phyloP scores from a whole-genome alignment of 2,888 invertebrate genomes.

The Drosophila siamana region DNA sequence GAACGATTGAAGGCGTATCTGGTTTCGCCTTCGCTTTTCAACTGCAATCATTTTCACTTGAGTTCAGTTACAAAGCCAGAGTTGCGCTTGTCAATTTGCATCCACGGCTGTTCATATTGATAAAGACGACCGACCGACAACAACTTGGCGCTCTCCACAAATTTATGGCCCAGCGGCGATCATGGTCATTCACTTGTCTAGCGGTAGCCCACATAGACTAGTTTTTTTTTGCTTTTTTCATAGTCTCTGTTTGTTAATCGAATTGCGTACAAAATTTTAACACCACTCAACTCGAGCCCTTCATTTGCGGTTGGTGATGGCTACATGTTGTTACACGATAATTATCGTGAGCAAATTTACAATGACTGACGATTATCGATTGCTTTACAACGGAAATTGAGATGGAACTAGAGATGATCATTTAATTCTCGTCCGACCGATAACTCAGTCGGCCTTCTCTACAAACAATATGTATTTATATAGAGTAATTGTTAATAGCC shows the following conservation, averaged over 20 bases:
- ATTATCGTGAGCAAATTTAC: background rate
- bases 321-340: slow-evolving; percentile 3
- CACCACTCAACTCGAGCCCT: slow-evolving; percentile 61
- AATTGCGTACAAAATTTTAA: slow-evolving; percentile 48
- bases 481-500: slow-evolving; percentile 28
- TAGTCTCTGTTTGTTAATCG: slow-evolving; percentile 49
- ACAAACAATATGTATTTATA: slow-evolving; percentile 7
- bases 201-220: slow-evolving; percentile 45
- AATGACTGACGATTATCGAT: background rate
- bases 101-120: slow-evolving; percentile 46
- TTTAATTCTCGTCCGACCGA: background rate
- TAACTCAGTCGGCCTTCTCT: slow-evolving; percentile 9
- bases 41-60: slow-evolving; percentile 73
- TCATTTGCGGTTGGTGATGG: slow-evolving; percentile 55
- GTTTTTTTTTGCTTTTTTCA: slow-evolving; percentile 2
- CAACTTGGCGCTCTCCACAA: slow-evolving; percentile 52
- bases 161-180: slow-evolving; percentile 35
- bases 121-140: slow-evolving; percentile 62
- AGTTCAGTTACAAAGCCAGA: slow-evolving; percentile 68
- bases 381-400: slow-evolving; percentile 1
- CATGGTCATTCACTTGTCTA: slow-evolving; percentile 65
- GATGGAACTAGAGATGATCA: background rate
- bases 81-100: slow-evolving; percentile 70
- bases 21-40: slow-evolving; percentile 77
- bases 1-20: slow-evolving; percentile 76